These are phyloP conservation scores for Cyanoderma ruficeps DNA, from an alignment of 2,113 vertebrate genomes.

Conservation along the genomic window DNA sequence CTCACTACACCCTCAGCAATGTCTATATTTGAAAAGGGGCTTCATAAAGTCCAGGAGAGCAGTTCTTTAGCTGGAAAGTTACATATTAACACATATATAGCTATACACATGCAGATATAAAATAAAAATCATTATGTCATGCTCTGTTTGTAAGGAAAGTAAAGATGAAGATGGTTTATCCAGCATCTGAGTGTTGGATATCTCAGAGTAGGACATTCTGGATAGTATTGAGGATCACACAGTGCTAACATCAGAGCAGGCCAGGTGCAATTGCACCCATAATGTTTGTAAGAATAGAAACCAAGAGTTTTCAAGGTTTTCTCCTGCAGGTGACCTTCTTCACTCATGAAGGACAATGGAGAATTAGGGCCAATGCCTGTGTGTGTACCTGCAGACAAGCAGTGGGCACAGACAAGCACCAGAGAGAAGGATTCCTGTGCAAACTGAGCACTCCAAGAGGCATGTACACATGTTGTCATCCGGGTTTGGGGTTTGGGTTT, in stretches of 20 bases:
- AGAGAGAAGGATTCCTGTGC: neutral
- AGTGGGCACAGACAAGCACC: neutral
- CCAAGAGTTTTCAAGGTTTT: neutral
- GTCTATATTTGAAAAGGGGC: neutral
- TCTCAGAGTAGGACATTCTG: neutral
- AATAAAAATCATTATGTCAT: neutral
- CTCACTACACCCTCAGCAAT: neutral
- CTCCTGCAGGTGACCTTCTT: neutral
- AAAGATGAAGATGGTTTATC: neutral
- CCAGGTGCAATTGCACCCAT: neutral
- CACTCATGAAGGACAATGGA: neutral
- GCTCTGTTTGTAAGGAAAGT: neutral
- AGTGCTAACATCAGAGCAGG: neutral
- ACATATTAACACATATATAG: neutral
- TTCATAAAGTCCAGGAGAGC: neutral
- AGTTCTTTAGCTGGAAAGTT: neutral
- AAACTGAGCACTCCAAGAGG: neutral
- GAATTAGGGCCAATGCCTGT: neutral
- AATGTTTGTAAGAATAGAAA: neutral
- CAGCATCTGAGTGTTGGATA: neutral
- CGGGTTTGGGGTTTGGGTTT: neutral
- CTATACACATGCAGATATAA: neutral
- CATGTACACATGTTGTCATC: fast-evolving
- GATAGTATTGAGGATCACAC: neutral
- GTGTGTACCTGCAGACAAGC: neutral